A percentile compares a stretch with the other conserved stretches of the same genome.
phyloP scores from a whole-genome alignment of 1,140 invertebrate species.

The Drosophila rhopaloa region DNA sequence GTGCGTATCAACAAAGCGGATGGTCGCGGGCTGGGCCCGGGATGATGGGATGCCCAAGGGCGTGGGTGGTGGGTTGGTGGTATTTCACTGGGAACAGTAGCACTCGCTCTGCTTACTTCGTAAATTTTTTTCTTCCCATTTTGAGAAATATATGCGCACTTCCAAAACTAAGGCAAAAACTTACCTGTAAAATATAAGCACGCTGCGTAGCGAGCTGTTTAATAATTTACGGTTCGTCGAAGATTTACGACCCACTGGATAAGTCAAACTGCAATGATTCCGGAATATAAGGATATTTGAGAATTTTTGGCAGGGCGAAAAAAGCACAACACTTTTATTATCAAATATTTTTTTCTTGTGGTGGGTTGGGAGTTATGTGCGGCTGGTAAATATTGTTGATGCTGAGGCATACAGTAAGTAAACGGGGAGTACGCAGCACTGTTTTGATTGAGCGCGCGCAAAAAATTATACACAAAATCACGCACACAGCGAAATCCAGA shows the following conservation, averaged over 20 bases:
- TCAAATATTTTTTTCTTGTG: not conserved
- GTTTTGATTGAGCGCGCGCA: slow-evolving; percentile 82
- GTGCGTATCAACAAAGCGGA: slow-evolving; percentile 58
- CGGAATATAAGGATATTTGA: slow-evolving; percentile 50
- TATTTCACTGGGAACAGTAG: slow-evolving; percentile 48
- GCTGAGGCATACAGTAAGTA: slow-evolving; percentile 16
- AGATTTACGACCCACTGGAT: slow-evolving; percentile 40
- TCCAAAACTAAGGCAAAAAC: slow-evolving; percentile 61
- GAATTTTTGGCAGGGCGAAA: slow-evolving; percentile 1
- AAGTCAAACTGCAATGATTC: slow-evolving; percentile 61
- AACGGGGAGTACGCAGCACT: slow-evolving; percentile 38
- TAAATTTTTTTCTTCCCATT: slow-evolving; percentile 29
- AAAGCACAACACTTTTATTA: slow-evolving; percentile 2
- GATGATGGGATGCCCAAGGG: slow-evolving; percentile 43
- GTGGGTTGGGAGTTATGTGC: not conserved
- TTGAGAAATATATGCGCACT: slow-evolving; percentile 57
- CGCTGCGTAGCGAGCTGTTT: slow-evolving; percentile 57
- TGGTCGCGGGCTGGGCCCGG: slow-evolving; percentile 30
- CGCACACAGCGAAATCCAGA: slow-evolving; percentile 34
- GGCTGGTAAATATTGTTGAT: slow-evolving; percentile 30
- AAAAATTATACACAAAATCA: slow-evolving; percentile 81
- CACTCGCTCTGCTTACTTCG: slow-evolving; percentile 27
- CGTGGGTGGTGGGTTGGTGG: slow-evolving; percentile 47
- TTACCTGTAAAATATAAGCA: slow-evolving; percentile 75
- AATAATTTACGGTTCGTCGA: slow-evolving; percentile 59